Conservation (phyloP, 2,113 vertebrate genomes). For the Chloroceryle aenea region DNA sequence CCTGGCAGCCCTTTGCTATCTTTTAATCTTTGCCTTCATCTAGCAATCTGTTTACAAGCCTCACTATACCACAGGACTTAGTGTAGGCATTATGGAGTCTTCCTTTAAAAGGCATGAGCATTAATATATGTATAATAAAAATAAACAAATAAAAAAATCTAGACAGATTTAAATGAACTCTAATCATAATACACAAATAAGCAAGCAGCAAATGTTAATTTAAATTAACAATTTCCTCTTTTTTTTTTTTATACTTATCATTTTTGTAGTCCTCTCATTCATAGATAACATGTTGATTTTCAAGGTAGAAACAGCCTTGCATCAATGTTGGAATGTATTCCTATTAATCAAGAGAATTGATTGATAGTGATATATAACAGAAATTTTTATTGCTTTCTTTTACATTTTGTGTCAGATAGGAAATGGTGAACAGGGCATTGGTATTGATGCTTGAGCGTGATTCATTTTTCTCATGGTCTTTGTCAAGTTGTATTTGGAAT, state of each 20-base stretch:
- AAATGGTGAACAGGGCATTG: neutral
- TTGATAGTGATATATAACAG: accelerated
- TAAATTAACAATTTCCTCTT: neutral
- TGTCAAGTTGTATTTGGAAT: neutral
- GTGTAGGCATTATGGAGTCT: neutral
- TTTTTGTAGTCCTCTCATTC: neutral
- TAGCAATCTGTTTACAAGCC: slow-evolving; percentile 8
- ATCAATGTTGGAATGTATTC: neutral
- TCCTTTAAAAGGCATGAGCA: neutral
- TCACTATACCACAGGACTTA: neutral
- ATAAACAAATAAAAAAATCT: neutral
- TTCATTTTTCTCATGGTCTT: neutral
- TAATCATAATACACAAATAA: neutral
- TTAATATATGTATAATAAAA: neutral
- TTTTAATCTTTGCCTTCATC: slow-evolving; percentile 44
- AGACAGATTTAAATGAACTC: neutral
- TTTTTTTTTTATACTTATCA: neutral
- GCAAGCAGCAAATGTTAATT: neutral
- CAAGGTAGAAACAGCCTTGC: neutral
- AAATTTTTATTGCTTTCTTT: neutral
- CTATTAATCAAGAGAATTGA: neutral
- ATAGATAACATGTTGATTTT: neutral
- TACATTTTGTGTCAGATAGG: neutral
- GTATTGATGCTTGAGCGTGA: neutral
- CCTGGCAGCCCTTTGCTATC: slow-evolving; percentile 6